These are phyloP conservation scores for Phasia obesa DNA, from an alignment of 2,888 invertebrate species.

Conservation along the genomic window DNA sequence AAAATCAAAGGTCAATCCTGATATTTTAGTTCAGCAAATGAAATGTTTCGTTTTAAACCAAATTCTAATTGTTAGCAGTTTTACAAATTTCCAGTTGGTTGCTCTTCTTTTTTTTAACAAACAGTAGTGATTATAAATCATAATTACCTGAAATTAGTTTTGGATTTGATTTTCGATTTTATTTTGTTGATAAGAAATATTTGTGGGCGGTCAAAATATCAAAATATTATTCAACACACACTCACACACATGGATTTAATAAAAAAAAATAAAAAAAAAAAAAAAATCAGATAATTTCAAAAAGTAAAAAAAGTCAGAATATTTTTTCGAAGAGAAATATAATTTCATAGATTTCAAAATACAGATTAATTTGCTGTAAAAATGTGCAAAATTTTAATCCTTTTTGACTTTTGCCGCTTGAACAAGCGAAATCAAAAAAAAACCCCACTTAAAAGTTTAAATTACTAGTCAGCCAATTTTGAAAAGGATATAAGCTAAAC, in stretches of 20 bases:
- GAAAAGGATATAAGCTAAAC: too few relatives aligned
- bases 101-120: neutral
- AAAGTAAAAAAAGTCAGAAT: slow-evolving; percentile 28
- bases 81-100: neutral
- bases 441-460: too few relatives aligned
- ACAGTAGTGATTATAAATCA: slow-evolving; percentile 31
- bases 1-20: slow-evolving; percentile 57
- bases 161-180: slow-evolving; percentile 37
- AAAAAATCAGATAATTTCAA: neutral
- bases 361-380: neutral
- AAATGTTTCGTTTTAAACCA: neutral
- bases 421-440: too few relatives aligned
- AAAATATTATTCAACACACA: slow-evolving; percentile 49
- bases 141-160: slow-evolving; percentile 5
- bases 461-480: too few relatives aligned
- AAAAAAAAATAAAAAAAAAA: neutral
- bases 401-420: neutral
- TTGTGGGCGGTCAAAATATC: slow-evolving; percentile 46
- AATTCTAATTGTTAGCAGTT: neutral
- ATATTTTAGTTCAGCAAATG: neutral
- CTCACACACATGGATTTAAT: slow-evolving; percentile 1
- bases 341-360: neutral
- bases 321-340: neutral
- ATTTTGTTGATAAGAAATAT: slow-evolving; percentile 26
- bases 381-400: neutral